Conservation (phyloP, 1,140 invertebrate species). For the Mylabris phalerata region DNA sequence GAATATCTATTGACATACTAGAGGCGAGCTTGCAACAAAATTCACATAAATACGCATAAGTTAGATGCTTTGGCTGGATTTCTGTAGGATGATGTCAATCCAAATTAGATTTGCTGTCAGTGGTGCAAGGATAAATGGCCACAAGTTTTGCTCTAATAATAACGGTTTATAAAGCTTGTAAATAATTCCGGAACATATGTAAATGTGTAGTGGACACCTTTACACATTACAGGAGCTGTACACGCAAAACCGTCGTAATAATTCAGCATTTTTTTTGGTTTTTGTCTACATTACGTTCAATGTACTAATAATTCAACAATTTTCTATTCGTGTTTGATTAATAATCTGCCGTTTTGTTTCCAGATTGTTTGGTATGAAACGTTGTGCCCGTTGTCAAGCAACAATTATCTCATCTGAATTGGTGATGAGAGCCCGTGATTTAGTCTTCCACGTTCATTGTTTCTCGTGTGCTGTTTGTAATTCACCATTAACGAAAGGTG, state of each 20-base stretch:
- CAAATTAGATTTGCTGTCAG: slow-evolving; percentile 24
- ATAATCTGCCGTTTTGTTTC: slow-evolving; percentile 32
- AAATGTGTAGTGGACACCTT: too few relatives aligned
- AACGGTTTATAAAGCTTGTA: too few relatives aligned
- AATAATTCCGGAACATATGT: too few relatives aligned
- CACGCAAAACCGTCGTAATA: too few relatives aligned
- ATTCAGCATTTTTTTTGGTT: neutral
- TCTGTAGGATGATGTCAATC: slow-evolving; percentile 24
- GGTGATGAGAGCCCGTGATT: slow-evolving; percentile 88
- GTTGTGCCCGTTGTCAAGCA: slow-evolving; percentile 82
- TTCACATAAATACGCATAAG: slow-evolving; percentile 23
- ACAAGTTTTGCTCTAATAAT: too few relatives aligned
- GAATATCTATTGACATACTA: slow-evolving; percentile 20
- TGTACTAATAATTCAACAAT: too few relatives aligned
- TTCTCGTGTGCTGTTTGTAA: slow-evolving; percentile 92
- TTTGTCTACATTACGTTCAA: too few relatives aligned
- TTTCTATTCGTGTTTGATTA: neutral
- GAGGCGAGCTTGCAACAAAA: slow-evolving; percentile 15
- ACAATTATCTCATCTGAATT: slow-evolving; percentile 89
- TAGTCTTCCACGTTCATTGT: slow-evolving; percentile 92
- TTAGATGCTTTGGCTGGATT: slow-evolving; percentile 17
- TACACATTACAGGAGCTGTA: too few relatives aligned
- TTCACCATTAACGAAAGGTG: slow-evolving; percentile 75
- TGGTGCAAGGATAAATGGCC: slow-evolving; percentile 19
- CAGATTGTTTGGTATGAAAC: slow-evolving; percentile 75